Conservation (phyloP, 2,113 vertebrate genomes). For the pig (Sus scrofa) region DNA sequence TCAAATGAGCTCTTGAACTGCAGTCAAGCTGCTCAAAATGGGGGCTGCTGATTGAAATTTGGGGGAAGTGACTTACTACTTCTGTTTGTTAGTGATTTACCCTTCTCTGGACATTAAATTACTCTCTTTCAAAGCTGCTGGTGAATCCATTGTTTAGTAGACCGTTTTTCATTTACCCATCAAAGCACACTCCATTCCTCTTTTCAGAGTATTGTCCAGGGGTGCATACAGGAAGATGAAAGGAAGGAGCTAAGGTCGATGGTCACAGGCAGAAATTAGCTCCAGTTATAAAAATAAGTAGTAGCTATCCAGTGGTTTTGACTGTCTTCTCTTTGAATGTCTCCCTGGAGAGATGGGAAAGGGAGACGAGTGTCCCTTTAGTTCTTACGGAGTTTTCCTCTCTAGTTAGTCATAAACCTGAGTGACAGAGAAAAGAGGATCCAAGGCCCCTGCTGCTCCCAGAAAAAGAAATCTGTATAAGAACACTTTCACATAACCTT, state of each 20-base stretch:
- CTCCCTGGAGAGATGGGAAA: constrained; percentile 46
- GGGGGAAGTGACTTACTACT: background rate
- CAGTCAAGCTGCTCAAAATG: constrained; percentile 31
- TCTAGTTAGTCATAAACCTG: constrained; percentile 61
- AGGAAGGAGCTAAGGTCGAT: constrained; percentile 23
- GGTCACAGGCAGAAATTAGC: constrained; percentile 68
- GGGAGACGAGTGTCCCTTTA: constrained; percentile 24
- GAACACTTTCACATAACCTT: constrained; percentile 9
- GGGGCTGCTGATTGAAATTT: constrained; percentile 28
- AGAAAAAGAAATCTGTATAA: constrained; percentile 43
- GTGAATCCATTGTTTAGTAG: constrained; percentile 54
- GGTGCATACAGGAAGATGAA: constrained; percentile 32
- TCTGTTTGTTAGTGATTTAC: constrained; percentile 47
- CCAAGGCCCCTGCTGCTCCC: background rate
- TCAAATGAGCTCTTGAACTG: constrained; percentile 67
- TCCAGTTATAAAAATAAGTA: constrained; percentile 57
- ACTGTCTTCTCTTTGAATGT: constrained; percentile 54
- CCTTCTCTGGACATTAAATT: background rate
- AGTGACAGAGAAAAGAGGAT: constrained; percentile 50
- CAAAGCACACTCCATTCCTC: constrained; percentile 42
- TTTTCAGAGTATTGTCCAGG: constrained; percentile 67
- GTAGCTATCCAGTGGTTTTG: constrained; percentile 50
- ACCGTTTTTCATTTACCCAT: constrained; percentile 54
- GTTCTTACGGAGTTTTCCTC: constrained; percentile 46
- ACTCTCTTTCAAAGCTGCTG: constrained; percentile 49